phyloP scores from a whole-genome alignment of 2,888 invertebrate species.

The Drosophila robusta region DNA sequence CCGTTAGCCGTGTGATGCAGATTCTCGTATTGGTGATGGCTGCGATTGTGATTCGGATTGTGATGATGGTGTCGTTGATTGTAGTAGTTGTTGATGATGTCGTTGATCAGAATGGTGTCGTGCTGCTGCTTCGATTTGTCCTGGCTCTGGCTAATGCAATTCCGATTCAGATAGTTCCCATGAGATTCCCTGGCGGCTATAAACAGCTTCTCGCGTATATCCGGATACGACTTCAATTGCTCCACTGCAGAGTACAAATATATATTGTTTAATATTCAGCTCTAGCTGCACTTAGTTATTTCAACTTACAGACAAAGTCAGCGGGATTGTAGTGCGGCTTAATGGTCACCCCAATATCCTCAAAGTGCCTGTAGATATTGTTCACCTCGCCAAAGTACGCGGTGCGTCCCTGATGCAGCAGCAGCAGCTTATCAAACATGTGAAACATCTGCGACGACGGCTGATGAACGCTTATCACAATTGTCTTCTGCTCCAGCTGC shows the following conservation, averaged over 20 bases:
- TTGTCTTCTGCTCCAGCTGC: slow-evolving; percentile 90
- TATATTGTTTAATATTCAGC: background rate
- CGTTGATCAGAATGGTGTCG: slow-evolving; percentile 79
- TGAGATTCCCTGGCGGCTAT: slow-evolving; percentile 88
- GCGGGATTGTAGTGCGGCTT: slow-evolving; percentile 93
- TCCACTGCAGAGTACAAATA: slow-evolving; percentile 86
- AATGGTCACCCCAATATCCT: slow-evolving; percentile 89
- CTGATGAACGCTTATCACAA: slow-evolving; percentile 92
- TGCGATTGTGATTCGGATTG: slow-evolving; percentile 32
- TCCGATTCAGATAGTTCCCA: slow-evolving; percentile 84
- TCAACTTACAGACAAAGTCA: slow-evolving; percentile 91
- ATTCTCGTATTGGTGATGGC: slow-evolving; percentile 53
- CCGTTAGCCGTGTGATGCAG: slow-evolving; percentile 63
- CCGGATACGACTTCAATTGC: slow-evolving; percentile 90
- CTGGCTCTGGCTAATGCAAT: slow-evolving; percentile 64
- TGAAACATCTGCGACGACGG: slow-evolving; percentile 94
- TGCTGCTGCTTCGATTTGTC: slow-evolving; percentile 59
- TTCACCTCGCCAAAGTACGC: slow-evolving; percentile 91
- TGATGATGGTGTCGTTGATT: slow-evolving; percentile 60
- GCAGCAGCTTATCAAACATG: slow-evolving; percentile 91
- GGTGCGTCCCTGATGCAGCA: slow-evolving; percentile 89
- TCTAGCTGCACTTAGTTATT: no score
- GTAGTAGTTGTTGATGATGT: slow-evolving; percentile 82
- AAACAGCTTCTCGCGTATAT: slow-evolving; percentile 89
- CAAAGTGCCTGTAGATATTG: slow-evolving; percentile 90